phyloP scores from a whole-genome alignment of 2,113 vertebrate genomes.

The Perca fluviatilis region DNA sequence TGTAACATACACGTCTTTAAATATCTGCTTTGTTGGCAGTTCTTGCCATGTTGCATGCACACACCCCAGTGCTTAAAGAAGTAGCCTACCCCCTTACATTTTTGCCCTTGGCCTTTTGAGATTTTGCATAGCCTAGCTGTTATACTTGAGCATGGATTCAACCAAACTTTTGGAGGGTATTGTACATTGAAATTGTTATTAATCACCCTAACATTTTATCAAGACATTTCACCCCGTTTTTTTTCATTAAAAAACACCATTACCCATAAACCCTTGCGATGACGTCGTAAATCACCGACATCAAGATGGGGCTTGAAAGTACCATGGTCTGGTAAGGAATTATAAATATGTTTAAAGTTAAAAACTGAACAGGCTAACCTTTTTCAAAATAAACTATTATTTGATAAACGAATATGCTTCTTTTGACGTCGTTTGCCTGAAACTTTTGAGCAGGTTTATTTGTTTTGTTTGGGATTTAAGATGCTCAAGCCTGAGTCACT shows the following conservation, averaged over 20 bases:
- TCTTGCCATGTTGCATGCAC: not conserved
- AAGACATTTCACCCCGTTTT: too few species aligned
- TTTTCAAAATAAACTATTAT: rapidly evolving
- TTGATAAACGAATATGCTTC: rapidly evolving
- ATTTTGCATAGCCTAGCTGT: not conserved
- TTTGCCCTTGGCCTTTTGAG: too few species aligned
- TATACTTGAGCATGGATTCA: not conserved
- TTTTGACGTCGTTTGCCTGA: not conserved
- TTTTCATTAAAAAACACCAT: conserved; percentile 39
- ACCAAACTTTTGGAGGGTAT: not conserved
- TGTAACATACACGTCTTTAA: not conserved
- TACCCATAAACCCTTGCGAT: conserved; percentile 64
- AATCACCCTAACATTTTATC: not conserved
- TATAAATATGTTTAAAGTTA: conserved; percentile 31
- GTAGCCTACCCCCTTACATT: not conserved
- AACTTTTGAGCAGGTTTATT: not conserved
- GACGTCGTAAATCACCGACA: conserved; percentile 47
- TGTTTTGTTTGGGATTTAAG: not conserved
- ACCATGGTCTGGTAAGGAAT: conserved; percentile 93
- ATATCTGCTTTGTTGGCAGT: not conserved
- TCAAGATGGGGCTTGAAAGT: conserved; percentile 92
- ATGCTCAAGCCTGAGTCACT: conserved; percentile 65
- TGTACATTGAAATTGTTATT: too few species aligned
- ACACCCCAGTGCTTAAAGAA: not conserved
- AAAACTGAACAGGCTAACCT: not conserved